Conservation (phyloP, 2,888 invertebrate genomes). For the Gryllus longicercus region DNA sequence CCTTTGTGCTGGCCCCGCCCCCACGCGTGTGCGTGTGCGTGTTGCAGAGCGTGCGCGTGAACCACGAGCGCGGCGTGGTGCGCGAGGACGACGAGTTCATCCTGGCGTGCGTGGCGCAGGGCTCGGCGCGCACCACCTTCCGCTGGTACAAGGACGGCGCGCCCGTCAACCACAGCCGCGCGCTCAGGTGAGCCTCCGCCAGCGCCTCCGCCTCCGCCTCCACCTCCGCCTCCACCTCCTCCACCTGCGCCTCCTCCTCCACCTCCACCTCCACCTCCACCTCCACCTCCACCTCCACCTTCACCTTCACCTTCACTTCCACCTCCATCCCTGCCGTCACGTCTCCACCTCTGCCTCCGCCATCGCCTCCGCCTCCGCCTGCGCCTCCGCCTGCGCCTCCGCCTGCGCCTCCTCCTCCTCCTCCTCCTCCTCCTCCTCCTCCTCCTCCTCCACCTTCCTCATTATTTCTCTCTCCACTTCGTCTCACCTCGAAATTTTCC, state of each 20-base stretch:
- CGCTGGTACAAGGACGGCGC: conserved; percentile 80
- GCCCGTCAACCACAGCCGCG: conserved; percentile 59
- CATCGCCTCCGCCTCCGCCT: conserved; percentile 46
- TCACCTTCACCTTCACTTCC: too few species aligned
- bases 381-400: conserved; percentile 35
- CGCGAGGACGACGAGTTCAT: conserved; percentile 74
- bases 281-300: too few species aligned
- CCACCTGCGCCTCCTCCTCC: conserved; percentile 42
- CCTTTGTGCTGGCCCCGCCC: too few species aligned
- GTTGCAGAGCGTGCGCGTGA: conserved; percentile 54
- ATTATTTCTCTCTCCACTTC: too few species aligned
- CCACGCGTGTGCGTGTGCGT: conserved; percentile 38
- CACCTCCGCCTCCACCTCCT: conserved; percentile 35
- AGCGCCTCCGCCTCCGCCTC: conserved; percentile 43
- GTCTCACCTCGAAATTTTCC: too few species aligned
- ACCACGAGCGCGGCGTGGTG: conserved; percentile 53
- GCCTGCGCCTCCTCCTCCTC: too few species aligned
- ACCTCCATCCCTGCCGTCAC: accelerated
- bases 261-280: too few species aligned
- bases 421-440: too few species aligned
- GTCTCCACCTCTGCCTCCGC: conserved; percentile 46
- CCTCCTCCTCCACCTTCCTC: too few species aligned
- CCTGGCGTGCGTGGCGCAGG: conserved; percentile 72
- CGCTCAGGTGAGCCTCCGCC: conserved; percentile 49
- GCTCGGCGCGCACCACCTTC: conserved; percentile 69